Evolutionary conservation across 2,113 vertebrate genomes (phyloP), one percentile per base, ranked within the genome.

Genomic region (Anarrhichthys ocellatus): DNA sequence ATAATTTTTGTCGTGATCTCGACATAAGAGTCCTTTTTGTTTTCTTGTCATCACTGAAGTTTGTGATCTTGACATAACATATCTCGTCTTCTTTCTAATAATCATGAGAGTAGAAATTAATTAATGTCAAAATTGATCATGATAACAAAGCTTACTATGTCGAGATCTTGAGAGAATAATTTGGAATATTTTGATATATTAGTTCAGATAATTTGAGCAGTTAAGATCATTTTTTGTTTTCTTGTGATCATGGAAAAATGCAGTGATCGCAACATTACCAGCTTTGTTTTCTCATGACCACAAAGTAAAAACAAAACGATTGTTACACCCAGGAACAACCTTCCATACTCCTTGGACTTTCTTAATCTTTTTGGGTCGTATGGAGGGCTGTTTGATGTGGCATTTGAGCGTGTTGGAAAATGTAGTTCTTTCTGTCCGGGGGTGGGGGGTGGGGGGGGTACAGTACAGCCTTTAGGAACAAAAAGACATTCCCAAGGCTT

Each of bases 401-500:
- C 42, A 22, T 73, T 75, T 68, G 48, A 73, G 61, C 68, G 56
- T 58, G 68, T 81, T 64, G 72, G 64, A 52, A 84, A 80, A 71
- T 32, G 27, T 59, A 56, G 63, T 73, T 84, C 0, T 76, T 62
- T 82, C 46, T 86, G 20, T 68, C 63, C 32, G 40, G 48, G 68
- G 36, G 32, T 5, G 44, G 34, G 38, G 56, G 24, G 40, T n/a
- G 48, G 78, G 38, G 50, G 17, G 65, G 50, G 61, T 46, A 61
- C 50, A 17, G 32, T 44, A 29, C 68, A 78, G 61, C 78, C 42
- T 46, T 84, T 73, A 79, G 67, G 48, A 73, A 82, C 64, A 76
- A 67, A 46, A 54, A 66, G 6, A 81, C 84, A 66, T 90, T 90
- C 82, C 73, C 32, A 18, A 17, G 68, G 72, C 64, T 84, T 87